phyloP scores from a whole-genome alignment of 2,888 invertebrate genomes.

The Melinopterus prodromus region DNA sequence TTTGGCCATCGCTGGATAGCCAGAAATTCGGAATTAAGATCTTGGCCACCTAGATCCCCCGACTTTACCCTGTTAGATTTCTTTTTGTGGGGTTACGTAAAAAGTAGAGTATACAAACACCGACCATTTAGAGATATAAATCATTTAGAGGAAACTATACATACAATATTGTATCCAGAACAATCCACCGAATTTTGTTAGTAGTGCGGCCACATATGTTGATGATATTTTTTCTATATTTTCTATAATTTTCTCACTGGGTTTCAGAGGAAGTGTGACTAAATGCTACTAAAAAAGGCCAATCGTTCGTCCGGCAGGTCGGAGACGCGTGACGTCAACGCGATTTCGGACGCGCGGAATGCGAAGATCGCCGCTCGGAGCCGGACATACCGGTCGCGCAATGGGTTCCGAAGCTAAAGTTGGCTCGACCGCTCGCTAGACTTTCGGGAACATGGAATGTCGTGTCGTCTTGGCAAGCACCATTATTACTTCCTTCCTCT shows the following conservation, averaged over 20 bases:
- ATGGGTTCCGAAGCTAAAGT: slow-evolving; percentile 29
- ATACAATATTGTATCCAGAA: too few relatives aligned
- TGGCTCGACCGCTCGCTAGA: slow-evolving; percentile 37
- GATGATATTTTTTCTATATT: too few relatives aligned
- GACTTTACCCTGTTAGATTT: too few relatives aligned
- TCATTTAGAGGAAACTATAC: too few relatives aligned
- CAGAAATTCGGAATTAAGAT: too few relatives aligned
- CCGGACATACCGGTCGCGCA: slow-evolving; percentile 43
- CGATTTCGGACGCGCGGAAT: slow-evolving; percentile 24
- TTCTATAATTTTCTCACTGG: background rate
- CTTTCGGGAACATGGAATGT: slow-evolving; percentile 35
- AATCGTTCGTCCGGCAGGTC: slow-evolving; percentile 25
- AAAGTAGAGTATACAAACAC: too few relatives aligned
- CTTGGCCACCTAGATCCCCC: too few relatives aligned
- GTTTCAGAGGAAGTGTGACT: slow-evolving; percentile 36
- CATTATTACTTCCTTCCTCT: slow-evolving; percentile 46
- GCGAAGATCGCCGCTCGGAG: slow-evolving; percentile 26
- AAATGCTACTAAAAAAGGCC: slow-evolving; percentile 37
- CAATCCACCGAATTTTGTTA: too few relatives aligned
- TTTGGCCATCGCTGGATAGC: too few relatives aligned
- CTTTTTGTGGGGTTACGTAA: too few relatives aligned
- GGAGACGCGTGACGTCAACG: slow-evolving; percentile 36
- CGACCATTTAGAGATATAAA: too few relatives aligned
- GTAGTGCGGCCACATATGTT: too few relatives aligned
- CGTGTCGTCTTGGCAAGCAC: slow-evolving; percentile 36